phyloP scores from a whole-genome alignment of 2,797 vertebrate genomes.

The Micromesistius poutassou region DNA sequence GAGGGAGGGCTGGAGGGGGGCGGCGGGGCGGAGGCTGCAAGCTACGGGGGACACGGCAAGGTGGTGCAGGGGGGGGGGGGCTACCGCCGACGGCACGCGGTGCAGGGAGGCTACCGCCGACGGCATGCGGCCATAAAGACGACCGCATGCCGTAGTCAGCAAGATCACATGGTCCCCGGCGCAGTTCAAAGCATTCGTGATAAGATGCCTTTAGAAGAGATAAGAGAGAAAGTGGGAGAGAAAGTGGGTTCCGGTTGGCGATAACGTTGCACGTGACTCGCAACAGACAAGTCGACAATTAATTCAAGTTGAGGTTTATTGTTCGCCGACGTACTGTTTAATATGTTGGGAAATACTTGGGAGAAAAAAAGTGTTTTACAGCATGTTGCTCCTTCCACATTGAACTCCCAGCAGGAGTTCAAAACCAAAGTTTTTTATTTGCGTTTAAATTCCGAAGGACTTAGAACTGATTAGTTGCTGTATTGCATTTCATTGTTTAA shows the following conservation, averaged over 20 bases:
- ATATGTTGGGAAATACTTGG: no score
- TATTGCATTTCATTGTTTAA: no score
- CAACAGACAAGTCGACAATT: background rate
- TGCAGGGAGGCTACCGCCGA: constrained; percentile 26
- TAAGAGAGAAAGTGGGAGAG: background rate
- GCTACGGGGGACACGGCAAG: constrained; percentile 36
- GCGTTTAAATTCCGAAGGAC: no score
- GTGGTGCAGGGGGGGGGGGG: constrained; percentile 13
- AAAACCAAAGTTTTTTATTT: background rate
- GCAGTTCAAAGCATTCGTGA: background rate
- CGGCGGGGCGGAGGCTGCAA: constrained; percentile 41
- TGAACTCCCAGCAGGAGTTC: background rate
- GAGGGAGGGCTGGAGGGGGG: constrained; percentile 4
- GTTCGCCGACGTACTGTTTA: no score
- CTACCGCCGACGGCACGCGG: constrained; percentile 30
- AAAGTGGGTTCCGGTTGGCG: no score
- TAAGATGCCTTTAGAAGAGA: background rate
- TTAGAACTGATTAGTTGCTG: no score
- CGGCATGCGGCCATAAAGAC: constrained; percentile 15
- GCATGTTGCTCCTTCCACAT: background rate
- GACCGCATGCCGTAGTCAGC: constrained; percentile 8
- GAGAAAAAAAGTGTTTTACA: no score
- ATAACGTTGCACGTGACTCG: no score
- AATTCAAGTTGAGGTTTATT: no score
- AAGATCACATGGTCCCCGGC: background rate